Percentiles rank a stretch among this genome's conserved stretches.
These are phyloP conservation scores for Myxocyprinus asiaticus DNA, from an alignment of 2,113 vertebrate species.

Conservation along the genomic window DNA sequence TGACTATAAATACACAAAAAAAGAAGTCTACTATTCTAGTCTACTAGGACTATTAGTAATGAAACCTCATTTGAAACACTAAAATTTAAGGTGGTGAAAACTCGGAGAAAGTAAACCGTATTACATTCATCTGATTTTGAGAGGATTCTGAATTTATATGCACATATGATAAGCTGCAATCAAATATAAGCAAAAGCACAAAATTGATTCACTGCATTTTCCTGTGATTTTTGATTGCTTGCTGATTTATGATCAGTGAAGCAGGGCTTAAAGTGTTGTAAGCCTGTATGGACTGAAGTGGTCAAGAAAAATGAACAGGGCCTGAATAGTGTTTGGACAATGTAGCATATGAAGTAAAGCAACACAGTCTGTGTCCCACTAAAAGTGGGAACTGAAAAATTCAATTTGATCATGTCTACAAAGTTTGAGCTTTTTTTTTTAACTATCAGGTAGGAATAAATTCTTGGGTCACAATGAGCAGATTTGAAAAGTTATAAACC, in stretches of 20 bases:
- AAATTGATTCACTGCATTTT: not conserved
- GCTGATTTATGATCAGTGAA: not conserved
- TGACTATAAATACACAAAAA: not conserved
- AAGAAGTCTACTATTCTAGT: not conserved
- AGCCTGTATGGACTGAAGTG: no score
- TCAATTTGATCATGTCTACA: not conserved
- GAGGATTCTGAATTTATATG: no score
- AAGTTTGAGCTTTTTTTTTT: not conserved
- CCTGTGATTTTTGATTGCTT: not conserved
- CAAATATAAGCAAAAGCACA: no score
- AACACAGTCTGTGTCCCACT: no score
- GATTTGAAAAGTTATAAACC: constrained; percentile 18
- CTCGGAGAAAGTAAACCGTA: not conserved
- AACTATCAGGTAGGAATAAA: no score
- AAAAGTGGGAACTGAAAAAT: not conserved
- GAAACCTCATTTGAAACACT: not conserved
- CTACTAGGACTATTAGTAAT: not conserved
- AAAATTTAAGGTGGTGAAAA: not conserved
- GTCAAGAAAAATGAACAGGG: not conserved
- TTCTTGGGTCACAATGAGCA: not conserved
- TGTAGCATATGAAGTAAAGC: no score
- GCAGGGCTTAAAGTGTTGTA: constrained; percentile 20
- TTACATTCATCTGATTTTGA: no score
- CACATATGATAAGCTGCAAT: no score
- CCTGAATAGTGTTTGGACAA: not conserved